Evolutionary conservation across 2,888 invertebrate genomes (phyloP).

Genomic region (Brenthis ino): DNA sequence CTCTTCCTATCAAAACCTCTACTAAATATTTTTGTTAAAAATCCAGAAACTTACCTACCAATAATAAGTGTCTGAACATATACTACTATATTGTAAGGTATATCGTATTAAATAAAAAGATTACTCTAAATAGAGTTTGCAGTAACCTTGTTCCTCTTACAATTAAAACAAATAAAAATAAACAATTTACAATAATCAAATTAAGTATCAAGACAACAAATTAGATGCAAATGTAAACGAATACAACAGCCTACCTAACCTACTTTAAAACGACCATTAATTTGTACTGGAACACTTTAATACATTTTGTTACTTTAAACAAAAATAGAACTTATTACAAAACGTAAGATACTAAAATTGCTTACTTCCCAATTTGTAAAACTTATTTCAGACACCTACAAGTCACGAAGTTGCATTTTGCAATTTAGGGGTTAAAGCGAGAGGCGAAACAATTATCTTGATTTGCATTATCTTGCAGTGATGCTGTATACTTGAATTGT

Average conservation of each 20-base stretch:
- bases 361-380: slow-evolving; percentile 11
- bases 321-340: slow-evolving; percentile 16
- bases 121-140: too few relatives aligned
- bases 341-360: slow-evolving; percentile 1
- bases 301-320: slow-evolving; percentile 17
- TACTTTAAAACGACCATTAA: slow-evolving; percentile 31
- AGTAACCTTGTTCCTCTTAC: neutral
- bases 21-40: too few relatives aligned
- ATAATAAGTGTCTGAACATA: too few relatives aligned
- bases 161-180: neutral
- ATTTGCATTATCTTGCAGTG: slow-evolving; percentile 16
- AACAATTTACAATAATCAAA: slow-evolving; percentile 11
- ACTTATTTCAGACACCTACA: slow-evolving; percentile 14
- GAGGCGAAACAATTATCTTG: slow-evolving; percentile 28
- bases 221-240: slow-evolving; percentile 28
- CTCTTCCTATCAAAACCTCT: too few relatives aligned
- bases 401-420: slow-evolving; percentile 36
- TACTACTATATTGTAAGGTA: too few relatives aligned
- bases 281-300: slow-evolving; percentile 20
- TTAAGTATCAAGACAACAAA: slow-evolving; percentile 18
- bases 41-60: too few relatives aligned
- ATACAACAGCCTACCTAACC: slow-evolving; percentile 31
- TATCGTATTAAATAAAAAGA: too few relatives aligned
- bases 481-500: neutral
- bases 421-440: slow-evolving; percentile 34